Evolutionary conservation across 2,888 invertebrate genomes (phyloP).

Genomic region (Eristalis arbustorum): DNA sequence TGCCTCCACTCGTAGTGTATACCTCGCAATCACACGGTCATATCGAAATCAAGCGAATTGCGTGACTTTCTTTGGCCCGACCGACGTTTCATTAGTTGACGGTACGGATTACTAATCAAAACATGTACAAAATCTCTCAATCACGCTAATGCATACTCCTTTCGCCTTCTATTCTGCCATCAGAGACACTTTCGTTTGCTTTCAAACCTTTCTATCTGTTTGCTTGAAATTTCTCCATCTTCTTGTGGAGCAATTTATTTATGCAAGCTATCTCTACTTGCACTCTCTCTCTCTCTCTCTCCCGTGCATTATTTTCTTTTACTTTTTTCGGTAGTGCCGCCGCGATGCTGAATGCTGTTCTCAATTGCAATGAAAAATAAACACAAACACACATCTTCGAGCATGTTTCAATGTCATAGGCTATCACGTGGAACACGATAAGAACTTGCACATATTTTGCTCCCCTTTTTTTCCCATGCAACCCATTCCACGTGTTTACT

Average conservation of each 20-base stretch:
- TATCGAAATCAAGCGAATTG: neutral
- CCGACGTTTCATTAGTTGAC: neutral
- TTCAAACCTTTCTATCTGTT: neutral
- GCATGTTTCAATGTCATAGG: neutral
- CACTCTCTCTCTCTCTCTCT: neutral
- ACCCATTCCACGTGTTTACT: no score
- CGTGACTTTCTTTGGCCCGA: neutral
- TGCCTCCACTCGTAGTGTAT: neutral
- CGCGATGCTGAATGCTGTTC: neutral
- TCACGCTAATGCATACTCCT: neutral
- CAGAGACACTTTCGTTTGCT: neutral
- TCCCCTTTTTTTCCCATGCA: no score
- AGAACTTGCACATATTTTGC: neutral
- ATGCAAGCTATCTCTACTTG: neutral
- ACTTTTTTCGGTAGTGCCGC: neutral
- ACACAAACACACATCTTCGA: neutral
- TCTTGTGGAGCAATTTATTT: neutral
- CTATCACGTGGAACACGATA: neutral
- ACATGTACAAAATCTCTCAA: neutral
- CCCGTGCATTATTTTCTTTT: neutral
- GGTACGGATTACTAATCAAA: neutral
- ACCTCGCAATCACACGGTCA: neutral
- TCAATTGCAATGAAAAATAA: neutral
- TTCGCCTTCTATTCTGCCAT: neutral
- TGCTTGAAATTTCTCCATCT: neutral